Conservation (phyloP, 2,797 vertebrate genomes). For the Squalus acanthias region DNA sequence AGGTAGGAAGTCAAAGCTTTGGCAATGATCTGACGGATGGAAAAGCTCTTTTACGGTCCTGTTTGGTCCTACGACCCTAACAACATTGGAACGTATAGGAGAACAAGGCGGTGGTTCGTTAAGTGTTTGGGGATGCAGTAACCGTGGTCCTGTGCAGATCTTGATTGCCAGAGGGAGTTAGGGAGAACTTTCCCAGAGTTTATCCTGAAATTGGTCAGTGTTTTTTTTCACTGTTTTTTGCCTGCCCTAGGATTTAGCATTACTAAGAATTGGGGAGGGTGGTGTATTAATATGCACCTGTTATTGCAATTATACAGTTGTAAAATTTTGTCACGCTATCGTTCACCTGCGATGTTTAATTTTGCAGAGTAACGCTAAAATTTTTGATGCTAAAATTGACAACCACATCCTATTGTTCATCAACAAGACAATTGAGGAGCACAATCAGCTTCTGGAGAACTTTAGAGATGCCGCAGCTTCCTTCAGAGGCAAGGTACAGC, state of each 20-base stretch:
- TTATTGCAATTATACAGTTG: background rate
- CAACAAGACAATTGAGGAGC: constrained; percentile 62
- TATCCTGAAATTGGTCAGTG: background rate
- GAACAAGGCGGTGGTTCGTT: background rate
- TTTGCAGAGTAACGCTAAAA: constrained; percentile 64
- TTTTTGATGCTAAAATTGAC: constrained; percentile 69
- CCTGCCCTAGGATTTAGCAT: background rate
- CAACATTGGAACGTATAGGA: too few relatives aligned
- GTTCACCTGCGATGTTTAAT: background rate
- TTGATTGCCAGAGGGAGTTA: background rate
- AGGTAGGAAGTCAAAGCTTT: too few relatives aligned
- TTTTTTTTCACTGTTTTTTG: background rate
- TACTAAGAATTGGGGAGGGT: background rate
- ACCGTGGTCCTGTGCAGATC: background rate
- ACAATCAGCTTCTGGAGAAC: constrained; percentile 53
- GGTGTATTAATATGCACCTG: constrained; percentile 16
- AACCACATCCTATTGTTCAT: constrained; percentile 81
- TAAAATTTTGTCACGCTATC: background rate
- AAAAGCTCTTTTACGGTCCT: too few relatives aligned
- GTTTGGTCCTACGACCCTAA: too few relatives aligned
- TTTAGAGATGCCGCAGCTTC: constrained; percentile 54
- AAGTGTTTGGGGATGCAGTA: background rate
- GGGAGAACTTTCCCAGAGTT: background rate
- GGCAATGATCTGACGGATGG: too few relatives aligned
- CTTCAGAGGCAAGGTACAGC: constrained; percentile 72